Percentiles rank a stretch among this genome's conserved stretches.
phyloP scores from a whole-genome alignment of 2,113 vertebrate species.

The Lycocorax pyrrhopterus region DNA sequence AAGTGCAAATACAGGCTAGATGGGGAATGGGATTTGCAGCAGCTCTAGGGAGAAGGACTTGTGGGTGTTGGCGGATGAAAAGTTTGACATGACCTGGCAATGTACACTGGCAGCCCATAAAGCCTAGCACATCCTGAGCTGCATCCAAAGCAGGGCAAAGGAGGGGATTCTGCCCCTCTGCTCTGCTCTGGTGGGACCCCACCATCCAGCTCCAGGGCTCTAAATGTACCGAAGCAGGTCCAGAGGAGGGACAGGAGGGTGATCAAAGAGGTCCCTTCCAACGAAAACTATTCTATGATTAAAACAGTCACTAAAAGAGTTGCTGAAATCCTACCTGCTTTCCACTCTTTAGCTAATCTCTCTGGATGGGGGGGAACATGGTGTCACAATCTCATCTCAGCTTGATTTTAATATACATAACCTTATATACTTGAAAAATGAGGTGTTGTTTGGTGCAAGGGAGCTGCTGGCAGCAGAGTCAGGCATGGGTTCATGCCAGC shows the following conservation, averaged over 20 bases:
- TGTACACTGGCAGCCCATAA: not conserved
- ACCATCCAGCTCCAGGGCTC: too few relatives aligned
- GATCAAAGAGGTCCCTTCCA: fast-evolving
- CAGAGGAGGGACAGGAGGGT: not conserved
- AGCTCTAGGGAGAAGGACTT: not conserved
- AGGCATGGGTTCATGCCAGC: too few relatives aligned
- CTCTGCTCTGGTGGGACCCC: too few relatives aligned
- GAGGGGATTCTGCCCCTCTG: not conserved
- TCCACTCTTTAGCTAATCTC: not conserved
- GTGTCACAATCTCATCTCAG: not conserved
- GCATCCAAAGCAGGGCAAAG: not conserved
- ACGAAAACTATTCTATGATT: not conserved
- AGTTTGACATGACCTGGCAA: not conserved
- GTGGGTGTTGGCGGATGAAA: not conserved
- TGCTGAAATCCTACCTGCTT: not conserved
- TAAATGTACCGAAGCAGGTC: not conserved
- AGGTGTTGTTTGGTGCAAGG: not conserved
- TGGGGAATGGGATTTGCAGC: not conserved
- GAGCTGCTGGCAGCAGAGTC: not conserved
- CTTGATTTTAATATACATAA: not conserved
- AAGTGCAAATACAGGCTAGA: not conserved
- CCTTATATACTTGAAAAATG: not conserved
- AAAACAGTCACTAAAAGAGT: not conserved
- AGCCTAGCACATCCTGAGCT: not conserved
- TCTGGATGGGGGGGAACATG: not conserved